phyloP scores from a whole-genome alignment of 2,797 vertebrate genomes.

The Typhlichthys subterraneus region DNA sequence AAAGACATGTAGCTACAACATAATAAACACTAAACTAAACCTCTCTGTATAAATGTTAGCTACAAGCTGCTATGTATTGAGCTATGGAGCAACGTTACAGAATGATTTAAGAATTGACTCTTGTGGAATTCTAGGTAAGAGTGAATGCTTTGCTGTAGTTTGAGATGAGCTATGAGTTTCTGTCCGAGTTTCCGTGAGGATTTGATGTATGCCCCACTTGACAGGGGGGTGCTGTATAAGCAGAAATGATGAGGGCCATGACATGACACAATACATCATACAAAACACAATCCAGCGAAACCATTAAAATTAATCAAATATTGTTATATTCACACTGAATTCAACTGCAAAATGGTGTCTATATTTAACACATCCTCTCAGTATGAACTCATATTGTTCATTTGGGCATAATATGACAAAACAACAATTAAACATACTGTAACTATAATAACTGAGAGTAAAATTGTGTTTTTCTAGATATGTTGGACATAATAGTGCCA shows the following conservation, averaged over 20 bases:
- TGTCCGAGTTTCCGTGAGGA: constrained; percentile 56
- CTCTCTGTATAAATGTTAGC: constrained; percentile 24
- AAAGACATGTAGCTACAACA: constrained; percentile 9
- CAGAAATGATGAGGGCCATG: constrained; percentile 72
- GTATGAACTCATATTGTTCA: not conserved
- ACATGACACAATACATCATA: constrained; percentile 65
- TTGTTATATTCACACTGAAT: constrained; percentile 1
- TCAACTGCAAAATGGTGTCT: not conserved
- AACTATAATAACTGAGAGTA: too few relatives aligned
- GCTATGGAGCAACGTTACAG: constrained; percentile 32
- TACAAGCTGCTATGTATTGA: constrained; percentile 5
- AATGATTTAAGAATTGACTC: constrained; percentile 57
- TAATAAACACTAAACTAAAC: constrained; percentile 10
- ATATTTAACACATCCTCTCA: not conserved
- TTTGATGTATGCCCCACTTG: constrained; percentile 70
- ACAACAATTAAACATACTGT: too few relatives aligned
- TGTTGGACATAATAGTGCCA: too few relatives aligned
- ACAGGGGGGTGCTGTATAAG: constrained; percentile 63
- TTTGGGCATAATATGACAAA: not conserved
- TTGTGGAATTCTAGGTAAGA: constrained; percentile 52
- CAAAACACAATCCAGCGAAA: constrained; percentile 42
- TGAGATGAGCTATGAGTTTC: constrained; percentile 67
- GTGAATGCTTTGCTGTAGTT: constrained; percentile 57
- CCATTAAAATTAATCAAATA: constrained; percentile 55
- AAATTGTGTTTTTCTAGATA: too few relatives aligned